Evolutionary conservation across 2,888 invertebrate genomes (phyloP).

Genomic region (Oscheius sp.): DNA sequence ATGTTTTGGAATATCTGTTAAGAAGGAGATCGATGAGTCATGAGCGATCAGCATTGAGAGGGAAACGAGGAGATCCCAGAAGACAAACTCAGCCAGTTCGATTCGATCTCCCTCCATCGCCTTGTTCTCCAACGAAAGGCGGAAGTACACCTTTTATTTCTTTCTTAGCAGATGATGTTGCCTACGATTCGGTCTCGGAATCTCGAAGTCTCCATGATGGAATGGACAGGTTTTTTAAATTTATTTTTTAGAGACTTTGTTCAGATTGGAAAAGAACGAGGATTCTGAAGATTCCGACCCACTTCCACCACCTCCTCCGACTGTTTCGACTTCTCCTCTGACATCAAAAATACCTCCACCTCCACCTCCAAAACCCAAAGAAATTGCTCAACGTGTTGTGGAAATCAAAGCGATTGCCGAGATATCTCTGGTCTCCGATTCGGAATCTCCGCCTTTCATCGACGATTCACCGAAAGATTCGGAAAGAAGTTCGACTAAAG

Average conservation of each 20-base stretch:
- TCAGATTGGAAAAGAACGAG: conserved; percentile 30
- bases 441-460: conserved; percentile 58
- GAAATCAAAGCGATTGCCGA: conserved; percentile 30
- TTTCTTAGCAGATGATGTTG: conserved; percentile 51
- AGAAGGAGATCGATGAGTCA: conserved; percentile 59
- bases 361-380: conserved; percentile 52
- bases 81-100: conserved; percentile 69
- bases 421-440: neutral
- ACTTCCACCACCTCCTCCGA: conserved; percentile 57
- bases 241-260: conserved; percentile 26
- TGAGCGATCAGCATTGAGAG: conserved; percentile 50
- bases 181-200: conserved; percentile 57
- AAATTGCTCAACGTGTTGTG: conserved; percentile 37
- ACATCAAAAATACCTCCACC: conserved; percentile 41
- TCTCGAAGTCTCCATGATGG: conserved; percentile 57
- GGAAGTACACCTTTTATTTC: conserved; percentile 55
- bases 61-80: conserved; percentile 70
- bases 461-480: conserved; percentile 55
- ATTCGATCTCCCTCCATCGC: conserved; percentile 52
- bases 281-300: conserved; percentile 48
- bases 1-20: conserved; percentile 65
- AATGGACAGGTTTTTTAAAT: conserved; percentile 43
- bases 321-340: conserved; percentile 20
- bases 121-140: conserved; percentile 42
- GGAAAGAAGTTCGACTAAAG: neutral